Conservation (phyloP, 2,888 invertebrate genomes). For the Tachina fera region DNA sequence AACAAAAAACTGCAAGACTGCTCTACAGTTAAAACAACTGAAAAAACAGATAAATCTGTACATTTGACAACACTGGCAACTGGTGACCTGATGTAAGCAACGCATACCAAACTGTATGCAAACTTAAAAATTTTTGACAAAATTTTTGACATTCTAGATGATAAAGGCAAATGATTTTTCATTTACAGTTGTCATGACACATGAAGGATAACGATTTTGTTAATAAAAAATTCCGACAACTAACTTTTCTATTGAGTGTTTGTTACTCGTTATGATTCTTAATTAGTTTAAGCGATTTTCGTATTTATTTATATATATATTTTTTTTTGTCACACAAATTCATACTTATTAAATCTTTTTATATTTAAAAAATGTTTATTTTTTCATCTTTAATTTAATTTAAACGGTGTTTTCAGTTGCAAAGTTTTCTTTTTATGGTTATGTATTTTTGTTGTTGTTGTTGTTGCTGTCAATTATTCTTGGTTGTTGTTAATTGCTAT, state of each 20-base stretch:
- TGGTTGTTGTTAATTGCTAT: conserved; percentile 72
- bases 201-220: not conserved
- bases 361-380: conserved; percentile 50
- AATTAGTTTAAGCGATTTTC: conserved; percentile 64
- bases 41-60: too few relatives aligned
- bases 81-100: too few relatives aligned
- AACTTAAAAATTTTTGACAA: too few relatives aligned
- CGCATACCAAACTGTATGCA: too few relatives aligned
- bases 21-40: too few relatives aligned
- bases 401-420: conserved; percentile 73
- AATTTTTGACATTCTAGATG: too few relatives aligned
- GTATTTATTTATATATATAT: conserved; percentile 35
- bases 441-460: conserved; percentile 10
- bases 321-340: conserved; percentile 62
- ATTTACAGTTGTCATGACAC: too few relatives aligned
- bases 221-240: not conserved
- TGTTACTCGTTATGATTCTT: conserved; percentile 27
- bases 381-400: conserved; percentile 70
- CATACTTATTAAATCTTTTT: conserved; percentile 56
- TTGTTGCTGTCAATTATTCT: conserved; percentile 30
- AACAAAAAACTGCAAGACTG: too few relatives aligned
- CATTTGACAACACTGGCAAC: too few relatives aligned
- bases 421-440: conserved; percentile 58
- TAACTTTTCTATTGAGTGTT: conserved; percentile 25
- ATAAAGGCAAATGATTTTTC: too few relatives aligned